Percentiles rank a stretch among this genome's conserved stretches.
phyloP scores from a whole-genome alignment of 2,888 invertebrate species.

The Trachelus iudaicus region DNA sequence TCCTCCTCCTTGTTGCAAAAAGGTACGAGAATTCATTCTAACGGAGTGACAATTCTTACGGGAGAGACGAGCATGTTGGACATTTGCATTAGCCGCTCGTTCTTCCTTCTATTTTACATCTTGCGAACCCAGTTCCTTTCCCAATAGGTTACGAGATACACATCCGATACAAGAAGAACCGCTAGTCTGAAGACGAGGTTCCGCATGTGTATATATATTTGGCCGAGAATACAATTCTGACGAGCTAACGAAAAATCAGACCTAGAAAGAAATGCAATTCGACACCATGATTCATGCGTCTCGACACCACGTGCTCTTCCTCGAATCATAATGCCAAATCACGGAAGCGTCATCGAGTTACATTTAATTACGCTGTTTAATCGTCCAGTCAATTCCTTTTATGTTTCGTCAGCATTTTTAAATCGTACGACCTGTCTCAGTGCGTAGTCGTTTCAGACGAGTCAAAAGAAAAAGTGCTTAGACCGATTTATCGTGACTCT shows the following conservation, averaged over 20 bases:
- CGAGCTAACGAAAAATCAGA: not conserved
- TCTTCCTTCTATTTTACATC: constrained; percentile 7
- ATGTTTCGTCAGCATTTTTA: not conserved
- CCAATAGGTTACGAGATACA: constrained; percentile 21
- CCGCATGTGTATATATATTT: not conserved
- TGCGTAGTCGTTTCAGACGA: not conserved
- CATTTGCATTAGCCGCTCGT: not conserved
- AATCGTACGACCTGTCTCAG: not conserved
- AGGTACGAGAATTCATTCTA: constrained; percentile 20
- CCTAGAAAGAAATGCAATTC: not conserved
- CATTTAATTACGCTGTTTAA: not conserved
- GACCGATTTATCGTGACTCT: not conserved
- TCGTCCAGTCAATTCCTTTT: not conserved
- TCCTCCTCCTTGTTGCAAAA: constrained; percentile 15
- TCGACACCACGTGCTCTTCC: not conserved
- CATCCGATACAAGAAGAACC: constrained; percentile 46
- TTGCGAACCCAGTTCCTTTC: constrained; percentile 2
- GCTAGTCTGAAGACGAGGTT: constrained; percentile 34
- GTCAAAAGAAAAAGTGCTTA: not conserved
- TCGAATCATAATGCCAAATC: not conserved
- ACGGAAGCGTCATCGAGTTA: not conserved
- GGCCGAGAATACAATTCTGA: not conserved
- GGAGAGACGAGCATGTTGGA: not conserved
- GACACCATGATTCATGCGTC: not conserved
- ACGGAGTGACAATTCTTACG: not conserved